A percentile compares a stretch with the other conserved stretches of the same genome.
Evolutionary conservation across 2,797 vertebrate genomes (phyloP).

Genomic region (Danio choprae): DNA sequence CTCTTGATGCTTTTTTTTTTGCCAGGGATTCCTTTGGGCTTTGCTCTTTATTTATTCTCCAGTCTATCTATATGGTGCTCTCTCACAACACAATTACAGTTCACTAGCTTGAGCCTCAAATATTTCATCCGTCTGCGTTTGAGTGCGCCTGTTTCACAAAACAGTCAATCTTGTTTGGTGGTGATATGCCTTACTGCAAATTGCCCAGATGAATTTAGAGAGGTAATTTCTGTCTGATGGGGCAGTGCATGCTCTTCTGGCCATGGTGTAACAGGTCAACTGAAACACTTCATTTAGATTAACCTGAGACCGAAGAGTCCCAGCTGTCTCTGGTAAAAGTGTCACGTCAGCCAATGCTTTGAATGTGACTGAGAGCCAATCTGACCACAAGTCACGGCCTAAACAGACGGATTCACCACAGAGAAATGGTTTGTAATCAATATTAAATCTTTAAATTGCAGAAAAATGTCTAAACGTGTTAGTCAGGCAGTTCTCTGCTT

Average conservation of each 20-base stretch:
- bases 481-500: not conserved
- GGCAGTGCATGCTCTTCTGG: slow-evolving; percentile 62
- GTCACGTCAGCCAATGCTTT: slow-evolving; percentile 62
- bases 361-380: slow-evolving; percentile 66
- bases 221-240: slow-evolving; percentile 72
- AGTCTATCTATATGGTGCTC: slow-evolving; percentile 8
- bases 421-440: not conserved
- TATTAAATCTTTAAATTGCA: slow-evolving; percentile 27
- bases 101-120: not conserved
- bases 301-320: slow-evolving; percentile 65
- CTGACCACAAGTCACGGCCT: slow-evolving; percentile 55
- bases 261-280: slow-evolving; percentile 71
- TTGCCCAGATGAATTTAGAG: slow-evolving; percentile 66
- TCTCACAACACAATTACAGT: slow-evolving; percentile 19
- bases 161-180: slow-evolving; percentile 54
- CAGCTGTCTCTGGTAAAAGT: slow-evolving; percentile 70
- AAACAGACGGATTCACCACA: slow-evolving; percentile 1
- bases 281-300: slow-evolving; percentile 72
- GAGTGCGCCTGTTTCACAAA: slow-evolving; percentile 12
- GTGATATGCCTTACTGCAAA: slow-evolving; percentile 66
- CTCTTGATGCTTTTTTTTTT: slow-evolving; percentile 1
- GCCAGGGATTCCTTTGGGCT: not conserved
- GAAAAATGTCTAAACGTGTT: slow-evolving; percentile 32
- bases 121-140: slow-evolving; percentile 10
- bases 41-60: slow-evolving; percentile 28